Evolutionary conservation across 1,140 invertebrate species (phyloP).

Genomic region (Drosophila tropicalis): DNA sequence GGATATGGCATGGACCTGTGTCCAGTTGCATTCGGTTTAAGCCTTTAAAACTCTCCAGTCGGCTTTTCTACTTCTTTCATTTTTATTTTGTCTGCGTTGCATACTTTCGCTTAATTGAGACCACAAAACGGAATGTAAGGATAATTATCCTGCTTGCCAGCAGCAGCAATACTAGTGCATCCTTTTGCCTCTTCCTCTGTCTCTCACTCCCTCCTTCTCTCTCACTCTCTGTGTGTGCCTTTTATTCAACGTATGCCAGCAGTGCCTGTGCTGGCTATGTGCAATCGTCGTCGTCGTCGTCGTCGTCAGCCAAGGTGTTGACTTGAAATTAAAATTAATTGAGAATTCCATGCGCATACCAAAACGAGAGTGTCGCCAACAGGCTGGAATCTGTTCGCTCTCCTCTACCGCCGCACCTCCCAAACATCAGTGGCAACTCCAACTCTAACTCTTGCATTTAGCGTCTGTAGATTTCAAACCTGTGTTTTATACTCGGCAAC

Average conservation of each 20-base stretch:
- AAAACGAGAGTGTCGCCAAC: slow-evolving; percentile 63
- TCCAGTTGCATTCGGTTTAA: slow-evolving; percentile 15
- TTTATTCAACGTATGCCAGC: neutral
- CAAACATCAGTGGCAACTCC: neutral
- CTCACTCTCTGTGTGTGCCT: neutral
- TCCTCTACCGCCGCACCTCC: neutral
- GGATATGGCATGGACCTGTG: slow-evolving; percentile 8
- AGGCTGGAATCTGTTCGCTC: slow-evolving; percentile 28
- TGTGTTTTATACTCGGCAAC: neutral
- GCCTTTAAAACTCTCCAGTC: slow-evolving; percentile 14
- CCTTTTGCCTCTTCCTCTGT: neutral
- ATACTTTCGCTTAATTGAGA: slow-evolving; percentile 57
- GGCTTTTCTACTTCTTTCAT: slow-evolving; percentile 8
- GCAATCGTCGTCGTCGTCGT: slow-evolving; percentile 10
- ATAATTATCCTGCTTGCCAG: slow-evolving; percentile 61
- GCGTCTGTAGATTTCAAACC: neutral
- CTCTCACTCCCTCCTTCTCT: neutral
- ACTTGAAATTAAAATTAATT: slow-evolving; percentile 77
- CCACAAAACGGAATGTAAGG: slow-evolving; percentile 64
- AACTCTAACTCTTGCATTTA: neutral
- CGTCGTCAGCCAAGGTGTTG: slow-evolving; percentile 67
- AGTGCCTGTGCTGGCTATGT: slow-evolving; percentile 1
- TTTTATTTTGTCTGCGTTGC: slow-evolving; percentile 23
- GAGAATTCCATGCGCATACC: slow-evolving; percentile 68
- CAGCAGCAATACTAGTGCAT: slow-evolving; percentile 9